Conservation (phyloP, 2,888 invertebrate species). For the Elysia crispata region DNA sequence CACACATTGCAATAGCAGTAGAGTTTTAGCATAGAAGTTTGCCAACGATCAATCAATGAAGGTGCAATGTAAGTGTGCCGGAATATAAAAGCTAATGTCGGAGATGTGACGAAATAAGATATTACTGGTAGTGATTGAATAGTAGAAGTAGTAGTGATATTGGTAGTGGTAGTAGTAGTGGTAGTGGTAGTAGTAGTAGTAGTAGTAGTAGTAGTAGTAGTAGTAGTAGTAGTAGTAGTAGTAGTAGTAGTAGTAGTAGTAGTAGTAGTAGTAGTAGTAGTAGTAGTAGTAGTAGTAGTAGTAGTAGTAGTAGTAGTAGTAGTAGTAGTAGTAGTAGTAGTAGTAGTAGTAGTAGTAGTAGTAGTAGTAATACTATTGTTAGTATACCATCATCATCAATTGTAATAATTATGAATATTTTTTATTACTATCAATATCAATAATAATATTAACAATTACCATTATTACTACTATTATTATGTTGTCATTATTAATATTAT, state of each 20-base stretch:
- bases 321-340: not conserved
- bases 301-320: not conserved
- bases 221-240: conserved; percentile 13
- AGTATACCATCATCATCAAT: not conserved
- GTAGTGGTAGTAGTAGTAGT: not conserved
- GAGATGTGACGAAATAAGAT: not conserved
- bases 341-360: not conserved
- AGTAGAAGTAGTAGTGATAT: not conserved
- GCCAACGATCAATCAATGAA: too few species aligned
- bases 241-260: conserved; percentile 25
- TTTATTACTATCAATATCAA: too few species aligned
- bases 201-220: not conserved
- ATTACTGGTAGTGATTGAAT: not conserved
- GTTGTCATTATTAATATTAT: too few species aligned
- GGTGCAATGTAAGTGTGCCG: too few species aligned
- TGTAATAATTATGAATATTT: not conserved
- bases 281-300: not conserved
- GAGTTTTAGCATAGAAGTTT: too few species aligned
- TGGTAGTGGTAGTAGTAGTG: not conserved
- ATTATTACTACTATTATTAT: too few species aligned
- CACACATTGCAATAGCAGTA: too few species aligned
- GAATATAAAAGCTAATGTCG: not conserved
- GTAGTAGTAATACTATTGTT: too few species aligned
- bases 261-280: conserved; percentile 3
- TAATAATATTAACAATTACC: too few species aligned